These are phyloP conservation scores for Piscicola geometra DNA, from an alignment of 2,888 invertebrate species.

Conservation along the genomic window DNA sequence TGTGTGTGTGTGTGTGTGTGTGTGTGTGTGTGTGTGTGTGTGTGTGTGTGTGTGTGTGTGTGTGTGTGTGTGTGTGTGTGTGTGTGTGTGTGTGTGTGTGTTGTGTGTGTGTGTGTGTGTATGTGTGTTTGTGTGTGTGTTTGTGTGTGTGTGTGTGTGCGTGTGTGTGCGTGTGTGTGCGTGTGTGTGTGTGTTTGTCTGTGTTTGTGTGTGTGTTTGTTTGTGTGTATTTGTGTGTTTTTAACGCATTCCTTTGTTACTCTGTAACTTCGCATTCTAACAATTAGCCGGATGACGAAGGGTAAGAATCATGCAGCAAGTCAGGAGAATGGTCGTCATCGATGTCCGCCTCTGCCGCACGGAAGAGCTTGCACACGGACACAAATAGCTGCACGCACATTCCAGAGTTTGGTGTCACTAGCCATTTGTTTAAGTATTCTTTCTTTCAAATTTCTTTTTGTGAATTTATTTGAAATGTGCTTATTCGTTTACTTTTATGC, in stretches of 20 bases:
- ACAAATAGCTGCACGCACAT: too few relatives aligned
- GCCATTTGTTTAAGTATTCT: too few relatives aligned
- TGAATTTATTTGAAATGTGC: too few relatives aligned
- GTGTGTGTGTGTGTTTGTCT: not conserved
- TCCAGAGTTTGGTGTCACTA: too few relatives aligned
- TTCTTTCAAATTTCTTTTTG: too few relatives aligned
- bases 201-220: not conserved
- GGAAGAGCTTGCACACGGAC: not conserved
- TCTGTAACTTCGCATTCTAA: not conserved
- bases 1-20: too few relatives aligned
- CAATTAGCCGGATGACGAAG: too few relatives aligned
- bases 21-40: too few relatives aligned
- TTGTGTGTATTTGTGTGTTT: not conserved
- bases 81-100: constrained; percentile 8
- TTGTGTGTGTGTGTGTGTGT: constrained; percentile 26
- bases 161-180: constrained; percentile 7
- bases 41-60: not conserved
- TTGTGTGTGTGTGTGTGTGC: constrained; percentile 17
- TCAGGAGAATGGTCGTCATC: too few relatives aligned
- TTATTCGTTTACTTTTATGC: too few relatives aligned
- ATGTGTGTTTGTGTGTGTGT: constrained; percentile 21
- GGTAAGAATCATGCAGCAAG: too few relatives aligned
- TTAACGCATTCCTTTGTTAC: constrained; percentile 7
- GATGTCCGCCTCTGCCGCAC: not conserved
- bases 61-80: constrained; percentile 6